Percentiles rank a stretch among this genome's conserved stretches.
phyloP scores from a whole-genome alignment of 2,888 invertebrate species.

The Podotricha telesiphe region DNA sequence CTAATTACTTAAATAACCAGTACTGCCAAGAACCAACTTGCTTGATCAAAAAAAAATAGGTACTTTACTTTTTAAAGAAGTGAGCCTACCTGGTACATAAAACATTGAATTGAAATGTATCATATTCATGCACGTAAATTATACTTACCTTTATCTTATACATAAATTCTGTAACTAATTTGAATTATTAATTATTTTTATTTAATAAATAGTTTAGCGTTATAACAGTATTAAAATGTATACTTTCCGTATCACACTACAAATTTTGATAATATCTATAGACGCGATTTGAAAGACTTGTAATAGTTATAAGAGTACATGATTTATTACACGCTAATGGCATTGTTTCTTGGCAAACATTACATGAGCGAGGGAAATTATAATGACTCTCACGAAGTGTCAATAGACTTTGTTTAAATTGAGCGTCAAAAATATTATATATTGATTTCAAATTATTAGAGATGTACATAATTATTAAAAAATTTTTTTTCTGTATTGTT shows the following conservation, averaged over 20 bases:
- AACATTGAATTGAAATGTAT: no score
- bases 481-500: no score
- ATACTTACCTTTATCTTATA: no score
- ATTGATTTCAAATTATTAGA: neutral
- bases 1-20: no score
- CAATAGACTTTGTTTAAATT: conserved; percentile 43
- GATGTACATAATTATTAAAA: neutral
- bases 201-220: neutral
- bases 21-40: no score
- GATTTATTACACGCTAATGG: conserved; percentile 21
- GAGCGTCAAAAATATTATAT: neutral
- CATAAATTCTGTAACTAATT: no score
- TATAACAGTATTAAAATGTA: no score
- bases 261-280: neutral
- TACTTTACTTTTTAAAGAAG: no score
- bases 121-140: no score
- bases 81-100: no score
- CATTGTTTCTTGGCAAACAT: conserved; percentile 46
- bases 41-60: no score
- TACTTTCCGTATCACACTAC: neutral
- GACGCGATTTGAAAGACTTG: neutral
- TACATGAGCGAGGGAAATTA: conserved; percentile 58
- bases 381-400: conserved; percentile 57
- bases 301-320: neutral
- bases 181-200: no score